These are phyloP conservation scores for Drosophila imparisetae DNA, from an alignment of 2,888 invertebrate genomes.

Conservation along the genomic window DNA sequence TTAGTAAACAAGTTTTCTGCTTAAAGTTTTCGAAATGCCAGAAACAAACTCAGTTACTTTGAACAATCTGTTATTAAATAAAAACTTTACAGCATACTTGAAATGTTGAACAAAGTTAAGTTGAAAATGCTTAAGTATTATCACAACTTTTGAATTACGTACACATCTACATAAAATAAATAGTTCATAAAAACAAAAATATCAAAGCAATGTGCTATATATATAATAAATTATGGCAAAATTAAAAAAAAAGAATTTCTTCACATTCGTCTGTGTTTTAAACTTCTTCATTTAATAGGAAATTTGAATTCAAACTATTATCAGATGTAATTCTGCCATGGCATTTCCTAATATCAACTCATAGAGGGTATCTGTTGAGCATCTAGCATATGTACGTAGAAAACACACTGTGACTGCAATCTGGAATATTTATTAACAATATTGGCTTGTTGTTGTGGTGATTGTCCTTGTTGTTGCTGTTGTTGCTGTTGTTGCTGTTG, in stretches of 20 bases:
- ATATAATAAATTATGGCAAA: background rate
- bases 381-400: slow-evolving; percentile 33
- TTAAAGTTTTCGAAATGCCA: slow-evolving; percentile 2
- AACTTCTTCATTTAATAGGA: background rate
- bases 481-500: slow-evolving; percentile 54
- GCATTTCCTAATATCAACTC: background rate
- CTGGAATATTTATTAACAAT: slow-evolving; percentile 76
- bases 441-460: slow-evolving; percentile 49
- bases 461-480: slow-evolving; percentile 42
- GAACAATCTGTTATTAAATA: slow-evolving; percentile 5
- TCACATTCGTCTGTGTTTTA: background rate
- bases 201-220: background rate
- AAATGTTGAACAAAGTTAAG: background rate
- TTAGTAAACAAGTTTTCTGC: slow-evolving; percentile 8
- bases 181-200: background rate
- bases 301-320: background rate
- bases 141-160: background rate
- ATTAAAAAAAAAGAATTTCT: background rate
- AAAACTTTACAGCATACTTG: background rate
- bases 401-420: slow-evolving; percentile 41
- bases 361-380: slow-evolving; percentile 45
- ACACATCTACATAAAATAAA: background rate
- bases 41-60: background rate
- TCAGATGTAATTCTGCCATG: background rate
- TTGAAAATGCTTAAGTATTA: background rate